Evolutionary conservation across 2,888 invertebrate genomes (phyloP).

Genomic region (Phania funesta): DNA sequence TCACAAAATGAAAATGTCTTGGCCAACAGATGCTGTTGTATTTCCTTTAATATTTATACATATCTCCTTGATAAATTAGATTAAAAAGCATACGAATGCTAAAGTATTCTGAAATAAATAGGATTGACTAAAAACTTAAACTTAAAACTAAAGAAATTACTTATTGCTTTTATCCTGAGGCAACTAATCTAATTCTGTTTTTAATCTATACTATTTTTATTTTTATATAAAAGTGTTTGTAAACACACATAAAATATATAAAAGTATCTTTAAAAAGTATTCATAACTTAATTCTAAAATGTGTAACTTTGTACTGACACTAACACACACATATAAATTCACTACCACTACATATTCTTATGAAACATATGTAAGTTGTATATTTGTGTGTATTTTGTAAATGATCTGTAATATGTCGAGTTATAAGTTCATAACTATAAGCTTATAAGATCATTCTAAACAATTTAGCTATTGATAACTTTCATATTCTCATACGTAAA

Average conservation of each 20-base stretch:
- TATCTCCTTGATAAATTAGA: too few relatives aligned
- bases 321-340: background rate
- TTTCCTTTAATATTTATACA: too few relatives aligned
- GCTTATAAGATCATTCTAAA: constrained; percentile 63
- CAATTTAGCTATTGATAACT: constrained; percentile 66
- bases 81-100: too few relatives aligned
- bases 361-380: background rate
- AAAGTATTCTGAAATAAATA: too few relatives aligned
- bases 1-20: too few relatives aligned
- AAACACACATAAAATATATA: constrained; percentile 11
- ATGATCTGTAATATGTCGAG: constrained; percentile 55
- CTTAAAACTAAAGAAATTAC: too few relatives aligned
- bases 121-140: too few relatives aligned
- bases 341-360: background rate
- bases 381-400: background rate
- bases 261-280: constrained; percentile 14
- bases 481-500: constrained; percentile 31
- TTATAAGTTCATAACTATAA: constrained; percentile 58
- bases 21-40: too few relatives aligned
- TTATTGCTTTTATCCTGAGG: too few relatives aligned
- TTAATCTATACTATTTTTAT: too few relatives aligned
- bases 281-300: constrained; percentile 16
- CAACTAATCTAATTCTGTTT: too few relatives aligned
- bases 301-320: constrained; percentile 28
- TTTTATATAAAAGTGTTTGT: too few relatives aligned